phyloP scores from a whole-genome alignment of 2,888 invertebrate species.

The Tipula unca region DNA sequence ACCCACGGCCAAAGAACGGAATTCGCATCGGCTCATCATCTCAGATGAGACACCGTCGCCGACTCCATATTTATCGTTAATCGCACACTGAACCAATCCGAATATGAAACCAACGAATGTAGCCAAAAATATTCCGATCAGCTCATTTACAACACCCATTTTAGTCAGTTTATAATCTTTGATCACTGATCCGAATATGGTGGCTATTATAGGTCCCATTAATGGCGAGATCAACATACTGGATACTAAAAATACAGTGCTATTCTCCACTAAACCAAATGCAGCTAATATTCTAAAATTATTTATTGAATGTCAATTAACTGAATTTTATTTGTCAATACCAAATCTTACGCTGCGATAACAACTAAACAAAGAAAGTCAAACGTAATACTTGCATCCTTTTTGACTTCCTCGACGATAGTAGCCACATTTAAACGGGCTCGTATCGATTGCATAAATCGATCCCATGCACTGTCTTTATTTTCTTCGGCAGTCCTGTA shows the following conservation, averaged over 20 bases:
- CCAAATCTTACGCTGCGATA: constrained; percentile 54
- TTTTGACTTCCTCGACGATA: constrained; percentile 58
- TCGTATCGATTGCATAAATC: constrained; percentile 56
- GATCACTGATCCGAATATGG: constrained; percentile 64
- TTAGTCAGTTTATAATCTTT: constrained; percentile 52
- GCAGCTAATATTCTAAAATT: constrained; percentile 55
- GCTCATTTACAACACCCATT: constrained; percentile 57
- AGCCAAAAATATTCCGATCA: constrained; percentile 57
- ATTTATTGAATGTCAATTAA: constrained; percentile 14
- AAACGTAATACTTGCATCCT: constrained; percentile 63
- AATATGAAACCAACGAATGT: constrained; percentile 59
- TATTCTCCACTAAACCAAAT: constrained; percentile 64
- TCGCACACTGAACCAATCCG: constrained; percentile 51
- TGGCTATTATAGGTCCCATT: constrained; percentile 73
- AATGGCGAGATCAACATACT: constrained; percentile 75
- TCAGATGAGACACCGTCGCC: constrained; percentile 57
- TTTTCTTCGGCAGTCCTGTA: constrained; percentile 26
- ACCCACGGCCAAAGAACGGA: constrained; percentile 60
- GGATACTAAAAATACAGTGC: constrained; percentile 63
- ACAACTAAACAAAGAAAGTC: constrained; percentile 64
- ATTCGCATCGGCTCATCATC: constrained; percentile 56
- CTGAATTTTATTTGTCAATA: neutral
- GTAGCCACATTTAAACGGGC: constrained; percentile 61
- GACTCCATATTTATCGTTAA: constrained; percentile 49
- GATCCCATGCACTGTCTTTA: constrained; percentile 45